Evolutionary conservation across 2,888 invertebrate genomes (phyloP).

Genomic region (Rhagonycha lutea): DNA sequence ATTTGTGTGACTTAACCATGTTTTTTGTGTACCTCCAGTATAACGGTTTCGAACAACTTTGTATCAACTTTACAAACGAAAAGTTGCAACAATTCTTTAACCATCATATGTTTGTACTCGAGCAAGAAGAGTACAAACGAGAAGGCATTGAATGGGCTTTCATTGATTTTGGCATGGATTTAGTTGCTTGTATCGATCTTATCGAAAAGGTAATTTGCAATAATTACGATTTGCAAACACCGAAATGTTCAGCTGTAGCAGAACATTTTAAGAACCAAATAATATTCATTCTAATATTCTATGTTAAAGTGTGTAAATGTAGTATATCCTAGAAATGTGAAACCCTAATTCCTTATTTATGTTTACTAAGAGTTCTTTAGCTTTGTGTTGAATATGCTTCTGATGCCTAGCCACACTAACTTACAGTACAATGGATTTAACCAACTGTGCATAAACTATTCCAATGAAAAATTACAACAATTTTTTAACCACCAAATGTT

Average conservation of each 20-base stretch:
- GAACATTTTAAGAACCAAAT: slow-evolving; percentile 5
- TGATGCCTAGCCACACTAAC: slow-evolving; percentile 24
- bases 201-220: slow-evolving; percentile 68
- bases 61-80: slow-evolving; percentile 94
- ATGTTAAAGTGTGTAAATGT: background rate
- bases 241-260: slow-evolving; percentile 13
- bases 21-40: slow-evolving; percentile 58
- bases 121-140: slow-evolving; percentile 90
- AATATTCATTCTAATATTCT: background rate
- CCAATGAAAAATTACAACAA: slow-evolving; percentile 93
- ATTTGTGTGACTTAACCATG: slow-evolving; percentile 31
- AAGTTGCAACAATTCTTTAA: slow-evolving; percentile 94
- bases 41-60: slow-evolving; percentile 92
- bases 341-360: background rate
- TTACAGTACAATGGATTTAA: slow-evolving; percentile 90
- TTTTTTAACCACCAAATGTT: slow-evolving; percentile 98
- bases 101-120: slow-evolving; percentile 92
- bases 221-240: slow-evolving; percentile 8
- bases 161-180: slow-evolving; percentile 93
- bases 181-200: slow-evolving; percentile 81
- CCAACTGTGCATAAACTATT: slow-evolving; percentile 96
- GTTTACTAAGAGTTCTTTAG: background rate
- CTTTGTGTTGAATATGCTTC: background rate
- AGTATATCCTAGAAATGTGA: background rate
- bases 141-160: slow-evolving; percentile 92